Evolutionary conservation across 2,888 invertebrate species (phyloP).

Genomic region (Epinotia brunnichana): DNA sequence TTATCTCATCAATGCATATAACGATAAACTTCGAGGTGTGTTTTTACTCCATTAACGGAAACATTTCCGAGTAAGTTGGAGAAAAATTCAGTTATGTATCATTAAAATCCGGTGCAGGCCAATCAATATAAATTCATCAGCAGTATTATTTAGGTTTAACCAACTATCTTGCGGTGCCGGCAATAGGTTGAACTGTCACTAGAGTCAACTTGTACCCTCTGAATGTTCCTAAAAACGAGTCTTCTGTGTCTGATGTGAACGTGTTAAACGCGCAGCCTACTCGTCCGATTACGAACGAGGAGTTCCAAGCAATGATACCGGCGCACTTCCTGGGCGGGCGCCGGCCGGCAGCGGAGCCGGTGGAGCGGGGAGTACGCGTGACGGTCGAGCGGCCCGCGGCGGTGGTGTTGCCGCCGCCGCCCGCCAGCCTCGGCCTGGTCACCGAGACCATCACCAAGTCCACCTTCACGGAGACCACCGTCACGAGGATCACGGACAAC

Average conservation of each 20-base stretch:
- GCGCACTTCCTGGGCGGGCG: conserved; percentile 90
- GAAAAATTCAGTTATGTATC: too few relatives aligned
- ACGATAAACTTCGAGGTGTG: too few relatives aligned
- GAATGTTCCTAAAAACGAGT: conserved; percentile 18
- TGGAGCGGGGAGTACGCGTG: conserved; percentile 88
- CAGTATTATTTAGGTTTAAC: background rate
- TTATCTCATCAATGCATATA: too few relatives aligned
- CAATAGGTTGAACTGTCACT: background rate
- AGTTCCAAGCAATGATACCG: conserved; percentile 97
- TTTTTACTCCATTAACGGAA: too few relatives aligned
- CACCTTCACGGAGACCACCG: conserved; percentile 97
- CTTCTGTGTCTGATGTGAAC: conserved; percentile 75
- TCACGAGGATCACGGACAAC: conserved; percentile 97
- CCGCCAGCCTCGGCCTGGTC: conserved; percentile 92
- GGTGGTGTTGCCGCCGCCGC: conserved; percentile 90
- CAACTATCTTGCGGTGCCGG: conserved; percentile 25
- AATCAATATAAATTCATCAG: background rate
- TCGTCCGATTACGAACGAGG: conserved; percentile 95
- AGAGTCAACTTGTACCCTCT: conserved; percentile 5
- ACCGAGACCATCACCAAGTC: conserved; percentile 98
- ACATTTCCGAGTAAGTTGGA: too few relatives aligned
- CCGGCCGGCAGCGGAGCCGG: conserved; percentile 64
- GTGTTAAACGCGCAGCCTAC: conserved; percentile 85
- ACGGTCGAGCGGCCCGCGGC: conserved; percentile 90
- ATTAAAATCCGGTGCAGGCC: too few relatives aligned